Base-by-base conservation (phyloP, 2,797 vertebrate species). In the Clarias platycephalus region DNA sequence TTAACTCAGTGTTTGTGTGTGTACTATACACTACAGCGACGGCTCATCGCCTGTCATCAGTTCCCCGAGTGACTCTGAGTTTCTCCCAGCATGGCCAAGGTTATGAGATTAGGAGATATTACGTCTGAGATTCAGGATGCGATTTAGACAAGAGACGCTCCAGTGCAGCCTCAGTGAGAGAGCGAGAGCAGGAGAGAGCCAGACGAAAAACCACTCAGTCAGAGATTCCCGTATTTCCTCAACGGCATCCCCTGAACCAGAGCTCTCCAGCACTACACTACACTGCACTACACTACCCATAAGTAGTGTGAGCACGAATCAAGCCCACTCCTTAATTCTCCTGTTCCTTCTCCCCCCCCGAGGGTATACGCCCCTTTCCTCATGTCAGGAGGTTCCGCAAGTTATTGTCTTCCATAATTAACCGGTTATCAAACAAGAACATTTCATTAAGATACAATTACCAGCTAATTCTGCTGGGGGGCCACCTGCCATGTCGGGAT, bases 371-470 rank as follows among this genome's bases (percentile, higher is more conserved):
- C 89, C 95, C 90, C 86, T 92, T 83, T 81, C 67, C 91, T 91
- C 91, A 91, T 94, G 94, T 95, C 96, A 92, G 94, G 89, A 85
- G 1, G 93, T 94, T 93, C 91, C 93, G 88, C 87, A 87, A 90
- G 91, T 96, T 96, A 96, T 96, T 96, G 96, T 96, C 95, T 96
- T 92, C 93, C 92, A 94, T 96, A 97, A 97, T 97, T 97, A 97
- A 96, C 93, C 93, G 95, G 94, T 97, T 96, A 97, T 97, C 96
- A 96, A 97, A 96, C 96, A 96, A 95, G 96, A 96, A 94, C 95
- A 94, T 96, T 97, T 97, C 95, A 96, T 97, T 97, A 97, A 90
- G 87, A 93, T 92, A 94, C 96, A 97, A 97, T 97, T 97, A 96
- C 92, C 90, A 93, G 93, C 94, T 96, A 95, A 96, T 96, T 96